phyloP scores from a whole-genome alignment of 1,140 invertebrate species.

The Liolophura sinensis region DNA sequence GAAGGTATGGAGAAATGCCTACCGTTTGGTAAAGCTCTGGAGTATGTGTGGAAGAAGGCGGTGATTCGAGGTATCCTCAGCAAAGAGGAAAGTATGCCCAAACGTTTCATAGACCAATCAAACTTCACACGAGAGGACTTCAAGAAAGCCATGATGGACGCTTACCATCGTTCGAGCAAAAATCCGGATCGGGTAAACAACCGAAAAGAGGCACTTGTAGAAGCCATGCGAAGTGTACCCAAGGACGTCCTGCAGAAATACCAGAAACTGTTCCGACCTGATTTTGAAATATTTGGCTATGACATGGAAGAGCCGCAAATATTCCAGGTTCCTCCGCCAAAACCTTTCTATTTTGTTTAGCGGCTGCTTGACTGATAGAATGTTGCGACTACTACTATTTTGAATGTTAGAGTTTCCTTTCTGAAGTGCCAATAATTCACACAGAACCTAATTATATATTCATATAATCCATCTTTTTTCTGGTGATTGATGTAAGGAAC shows the following conservation, averaged over 20 bases:
- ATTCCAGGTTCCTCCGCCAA: too few relatives aligned
- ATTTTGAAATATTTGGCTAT: constrained; percentile 18
- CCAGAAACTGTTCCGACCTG: constrained; percentile 11
- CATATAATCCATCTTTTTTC: too few relatives aligned
- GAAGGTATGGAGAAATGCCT: constrained; percentile 9
- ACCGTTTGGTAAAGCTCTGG: constrained; percentile 3
- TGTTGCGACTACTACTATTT: too few relatives aligned
- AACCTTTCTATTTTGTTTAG: too few relatives aligned
- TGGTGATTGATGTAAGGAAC: too few relatives aligned
- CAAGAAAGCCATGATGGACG: background rate
- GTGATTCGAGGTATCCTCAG: constrained; percentile 20
- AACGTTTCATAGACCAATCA: background rate
- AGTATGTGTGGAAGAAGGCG: constrained; percentile 13
- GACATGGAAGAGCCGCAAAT: background rate
- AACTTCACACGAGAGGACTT: background rate
- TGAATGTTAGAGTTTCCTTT: too few relatives aligned
- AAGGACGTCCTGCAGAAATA: background rate
- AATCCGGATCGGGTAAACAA: constrained; percentile 2
- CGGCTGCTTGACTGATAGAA: too few relatives aligned
- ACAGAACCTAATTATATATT: too few relatives aligned
- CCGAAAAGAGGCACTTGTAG: constrained; percentile 4
- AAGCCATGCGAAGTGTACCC: constrained; percentile 13
- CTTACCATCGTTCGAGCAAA: background rate
- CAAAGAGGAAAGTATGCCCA: constrained; percentile 12
- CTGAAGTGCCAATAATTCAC: too few relatives aligned